Conservation (phyloP, 92 coral and sea anemone species). For the Phymanthus crucifer region DNA sequence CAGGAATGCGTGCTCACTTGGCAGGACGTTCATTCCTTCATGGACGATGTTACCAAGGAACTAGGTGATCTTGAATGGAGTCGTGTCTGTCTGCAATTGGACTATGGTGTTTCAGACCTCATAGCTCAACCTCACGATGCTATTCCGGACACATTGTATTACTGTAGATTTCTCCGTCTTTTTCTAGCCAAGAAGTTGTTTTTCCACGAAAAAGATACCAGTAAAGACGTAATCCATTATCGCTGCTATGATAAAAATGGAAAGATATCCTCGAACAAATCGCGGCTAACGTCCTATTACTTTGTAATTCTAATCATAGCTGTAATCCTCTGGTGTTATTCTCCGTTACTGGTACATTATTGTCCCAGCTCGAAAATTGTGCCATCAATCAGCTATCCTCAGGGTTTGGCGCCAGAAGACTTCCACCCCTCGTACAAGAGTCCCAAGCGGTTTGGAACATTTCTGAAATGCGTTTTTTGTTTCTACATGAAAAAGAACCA, state of each 20-base stretch:
- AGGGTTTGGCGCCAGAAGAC: slow-evolving; percentile 20
- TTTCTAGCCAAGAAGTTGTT: slow-evolving; percentile 20
- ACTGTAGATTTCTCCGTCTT: slow-evolving; percentile 42
- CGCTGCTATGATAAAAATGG: neutral
- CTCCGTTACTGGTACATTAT: slow-evolving; percentile 46
- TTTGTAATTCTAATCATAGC: slow-evolving; percentile 41
- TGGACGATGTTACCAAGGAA: slow-evolving; percentile 34
- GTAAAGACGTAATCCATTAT: neutral
- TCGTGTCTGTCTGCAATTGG: slow-evolving; percentile 35
- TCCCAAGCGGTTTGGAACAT: slow-evolving; percentile 38
- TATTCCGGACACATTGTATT: slow-evolving; percentile 44
- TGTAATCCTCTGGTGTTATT: slow-evolving; percentile 33
- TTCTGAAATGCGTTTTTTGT: slow-evolving; percentile 41
- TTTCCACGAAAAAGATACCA: slow-evolving; percentile 1
- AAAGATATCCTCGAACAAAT: slow-evolving; percentile 5
- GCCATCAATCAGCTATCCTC: slow-evolving; percentile 18
- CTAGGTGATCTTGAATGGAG: slow-evolving; percentile 31
- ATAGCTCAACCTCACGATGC: slow-evolving; percentile 32
- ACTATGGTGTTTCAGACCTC: slow-evolving; percentile 40
- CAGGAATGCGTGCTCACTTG: slow-evolving; percentile 34
- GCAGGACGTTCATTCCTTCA: slow-evolving; percentile 36
- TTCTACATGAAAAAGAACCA: slow-evolving; percentile 30
- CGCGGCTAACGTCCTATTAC: slow-evolving; percentile 32
- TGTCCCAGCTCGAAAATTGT: slow-evolving; percentile 44
- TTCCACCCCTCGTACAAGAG: slow-evolving; percentile 41